phyloP scores from a whole-genome alignment of 2,888 invertebrate genomes.

The Caenorhabditis wallacei region DNA sequence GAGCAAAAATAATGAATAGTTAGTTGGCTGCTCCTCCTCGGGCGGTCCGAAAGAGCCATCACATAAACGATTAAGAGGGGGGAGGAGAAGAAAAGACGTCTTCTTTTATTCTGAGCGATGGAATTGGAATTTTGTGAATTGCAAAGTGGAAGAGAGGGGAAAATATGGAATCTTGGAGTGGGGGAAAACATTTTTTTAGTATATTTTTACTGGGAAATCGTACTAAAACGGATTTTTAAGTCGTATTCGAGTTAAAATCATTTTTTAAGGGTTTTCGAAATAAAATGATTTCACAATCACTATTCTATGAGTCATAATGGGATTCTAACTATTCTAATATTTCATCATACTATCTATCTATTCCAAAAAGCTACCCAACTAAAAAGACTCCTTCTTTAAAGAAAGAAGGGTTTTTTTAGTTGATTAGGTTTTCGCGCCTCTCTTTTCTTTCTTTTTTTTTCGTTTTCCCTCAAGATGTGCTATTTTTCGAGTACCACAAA shows the following conservation, averaged over 20 bases:
- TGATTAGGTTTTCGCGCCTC: constrained; percentile 55
- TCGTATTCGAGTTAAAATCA: not conserved
- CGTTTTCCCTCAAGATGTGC: no score
- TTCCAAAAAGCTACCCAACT: not conserved
- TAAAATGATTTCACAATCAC: constrained; percentile 19
- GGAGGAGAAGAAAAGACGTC: constrained; percentile 3
- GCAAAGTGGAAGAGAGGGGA: constrained; percentile 12
- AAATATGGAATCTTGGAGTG: not conserved
- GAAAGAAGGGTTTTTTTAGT: constrained; percentile 20
- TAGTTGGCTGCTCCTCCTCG: not conserved
- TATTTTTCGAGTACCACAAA: no score
- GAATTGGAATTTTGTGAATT: constrained; percentile 48
- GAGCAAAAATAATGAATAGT: constrained; percentile 62
- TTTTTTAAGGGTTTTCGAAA: no score
- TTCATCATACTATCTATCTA: constrained; percentile 14
- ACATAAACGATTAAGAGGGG: constrained; percentile 62
- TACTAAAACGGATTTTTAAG: no score
- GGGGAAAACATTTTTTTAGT: no score
- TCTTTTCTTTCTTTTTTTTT: not conserved
- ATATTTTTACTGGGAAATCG: no score
- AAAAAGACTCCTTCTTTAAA: not conserved
- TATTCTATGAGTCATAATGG: constrained; percentile 31
- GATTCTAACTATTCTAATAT: constrained; percentile 27
- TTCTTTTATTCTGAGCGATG: constrained; percentile 15
- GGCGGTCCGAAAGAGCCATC: constrained; percentile 37